Evolutionary conservation across 2,888 invertebrate species (phyloP), one percentile per base, ranked within the genome.

Genomic region (Copidosoma aretas): DNA sequence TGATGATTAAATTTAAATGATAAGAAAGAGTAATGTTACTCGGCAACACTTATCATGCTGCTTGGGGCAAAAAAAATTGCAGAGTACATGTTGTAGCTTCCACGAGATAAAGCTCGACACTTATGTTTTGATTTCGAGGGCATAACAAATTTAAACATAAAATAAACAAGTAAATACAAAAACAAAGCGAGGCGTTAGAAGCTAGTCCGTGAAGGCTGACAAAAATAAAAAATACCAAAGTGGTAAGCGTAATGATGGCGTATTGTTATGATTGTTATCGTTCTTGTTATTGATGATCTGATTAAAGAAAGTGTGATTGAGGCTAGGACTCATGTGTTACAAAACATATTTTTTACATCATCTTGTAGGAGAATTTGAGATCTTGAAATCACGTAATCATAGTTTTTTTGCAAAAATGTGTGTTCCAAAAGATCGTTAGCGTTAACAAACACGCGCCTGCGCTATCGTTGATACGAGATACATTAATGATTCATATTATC

Each of bases 281-380:
- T 67, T 69, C 64, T 69, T 71, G 71, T 71, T 71, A 69, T 69
- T 58, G 49, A 68, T 71, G 49, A 62, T 62, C 46, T 60, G 60
- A 67, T 49, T 67, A 69, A 69, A 69, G 64, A 64, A 69, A 65
- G 58, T 61, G 54, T 62, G 71, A 69, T 57, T 67, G 71, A 64
- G 64, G 61, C 64, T 69, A 71, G 61, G 43, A 67, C 67, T 69
- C 64, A 62, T 67, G 61, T 68, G 64, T 71, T 54, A 71, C 69
- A 71, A 24, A 69, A 39, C 60, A 73, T 71, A 70, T 73, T 71
- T 73, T 73, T 63, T 73, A 71, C 70, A 63, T 70, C 57, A 59
- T 68, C 61, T 67, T 60, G 15, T 60, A 52, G 22, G 49, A 63
- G 53, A 66, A 61, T 63, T 60, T 64, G 54, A 70, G 53, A 59